Evolutionary conservation across 2,113 vertebrate genomes (phyloP), one percentile per base, ranked within the genome.

Genomic region (Gavialis gangeticus): DNA sequence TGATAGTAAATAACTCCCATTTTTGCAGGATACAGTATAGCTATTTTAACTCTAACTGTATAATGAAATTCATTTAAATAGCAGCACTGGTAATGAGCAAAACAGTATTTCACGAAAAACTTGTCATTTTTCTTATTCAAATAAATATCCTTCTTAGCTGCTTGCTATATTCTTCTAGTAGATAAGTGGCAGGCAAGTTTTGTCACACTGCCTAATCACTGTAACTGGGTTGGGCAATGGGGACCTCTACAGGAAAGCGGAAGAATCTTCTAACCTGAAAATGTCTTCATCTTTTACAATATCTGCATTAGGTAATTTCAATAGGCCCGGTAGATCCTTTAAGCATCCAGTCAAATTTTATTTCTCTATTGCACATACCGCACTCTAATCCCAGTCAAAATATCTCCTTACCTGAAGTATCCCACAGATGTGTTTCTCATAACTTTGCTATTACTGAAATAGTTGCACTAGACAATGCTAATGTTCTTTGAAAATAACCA

Each of bases 231-330:
- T 86, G 37, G 18, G 28, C 89, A 92, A 90, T 75, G 85, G 94
- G 83, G 85, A 79, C 88, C 75, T 92, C 90, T 94, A 89, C 88
- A 77, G 81, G 75, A 79, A 91, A 24, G 60, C 37, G 73, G 86
- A 64, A 88, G 87, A 90, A 95, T 90, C 89, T 46, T 85, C 24
- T 78, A 84, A 46, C 80, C n/a, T 82, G 62, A 59, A 0, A 0
- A 0, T 6, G 2, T 84, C 62, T 89, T 83, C 15, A 63, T 63
- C 3, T 79, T 81, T 92, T 83, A 73, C 71, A 91, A 87, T 66
- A 12, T 27, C 34, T 92, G 79, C 21, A 56, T 79, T 83, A 91
- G 91, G 73, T 92, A 82, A 89, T 77, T 94, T 97, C 88, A 91
- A 92, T 93, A 93, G 30, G 8, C 5, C 54, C 76, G 1, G 16